Percentiles rank a stretch among this genome's conserved stretches.
phyloP scores from a whole-genome alignment of 2,888 invertebrate species.

The Rutpela maculata region DNA sequence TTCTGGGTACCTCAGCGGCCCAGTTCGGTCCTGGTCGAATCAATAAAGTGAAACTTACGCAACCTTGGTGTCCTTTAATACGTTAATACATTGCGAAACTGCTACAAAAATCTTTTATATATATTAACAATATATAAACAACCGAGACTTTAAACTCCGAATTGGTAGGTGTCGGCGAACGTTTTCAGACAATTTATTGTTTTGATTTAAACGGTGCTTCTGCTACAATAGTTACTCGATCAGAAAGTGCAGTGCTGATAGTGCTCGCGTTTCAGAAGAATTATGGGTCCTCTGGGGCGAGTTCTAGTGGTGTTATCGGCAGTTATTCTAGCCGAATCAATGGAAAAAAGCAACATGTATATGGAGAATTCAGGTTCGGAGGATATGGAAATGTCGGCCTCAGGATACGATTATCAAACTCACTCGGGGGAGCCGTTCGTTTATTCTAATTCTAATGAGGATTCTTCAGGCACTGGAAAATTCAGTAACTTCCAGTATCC shows the following conservation, averaged over 20 bases:
- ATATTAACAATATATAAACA: slow-evolving; percentile 29
- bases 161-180: slow-evolving; percentile 4
- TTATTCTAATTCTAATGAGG: slow-evolving; percentile 22
- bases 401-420: slow-evolving; percentile 38
- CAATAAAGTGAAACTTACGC: slow-evolving; percentile 40
- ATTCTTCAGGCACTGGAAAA: not conserved
- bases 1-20: too few relatives aligned
- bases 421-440: slow-evolving; percentile 31
- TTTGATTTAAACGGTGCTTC: not conserved
- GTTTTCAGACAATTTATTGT: not conserved
- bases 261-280: slow-evolving; percentile 5
- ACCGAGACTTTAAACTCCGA: slow-evolving; percentile 2
- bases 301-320: not conserved
- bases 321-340: not conserved
- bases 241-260: slow-evolving; percentile 5
- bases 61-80: slow-evolving; percentile 29
- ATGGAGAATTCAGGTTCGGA: slow-evolving; percentile 29
- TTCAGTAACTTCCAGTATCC: slow-evolving; percentile 31
- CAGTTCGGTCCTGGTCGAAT: slow-evolving; percentile 10
- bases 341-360: slow-evolving; percentile 37
- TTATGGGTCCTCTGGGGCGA: not conserved
- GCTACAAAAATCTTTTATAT: slow-evolving; percentile 2
- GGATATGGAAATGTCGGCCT: slow-evolving; percentile 26
- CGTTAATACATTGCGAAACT: slow-evolving; percentile 21
- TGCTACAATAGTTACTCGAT: not conserved